A percentile compares a stretch with the other conserved stretches of the same genome.
phyloP scores from a whole-genome alignment of 2,113 vertebrate species.

The Ellobius talpinus region DNA sequence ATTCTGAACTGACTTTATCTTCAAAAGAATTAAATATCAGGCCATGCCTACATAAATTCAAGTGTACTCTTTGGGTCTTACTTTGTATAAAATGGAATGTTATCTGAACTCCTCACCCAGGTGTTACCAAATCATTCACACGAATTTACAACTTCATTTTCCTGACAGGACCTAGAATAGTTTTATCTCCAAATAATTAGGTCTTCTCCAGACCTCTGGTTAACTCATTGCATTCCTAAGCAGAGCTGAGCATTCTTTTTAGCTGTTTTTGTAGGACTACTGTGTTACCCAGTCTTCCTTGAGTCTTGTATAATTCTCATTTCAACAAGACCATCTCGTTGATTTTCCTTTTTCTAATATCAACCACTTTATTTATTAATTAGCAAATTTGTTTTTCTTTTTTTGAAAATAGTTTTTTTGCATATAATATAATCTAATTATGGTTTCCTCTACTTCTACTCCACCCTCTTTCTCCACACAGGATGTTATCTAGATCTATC shows the following conservation, averaged over 20 bases:
- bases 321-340: background rate
- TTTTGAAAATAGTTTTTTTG: background rate
- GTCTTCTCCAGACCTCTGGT: background rate
- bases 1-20: background rate
- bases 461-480: background rate
- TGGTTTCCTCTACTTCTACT: background rate
- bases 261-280: background rate
- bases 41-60: background rate
- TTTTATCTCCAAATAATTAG: background rate
- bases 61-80: background rate
- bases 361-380: background rate
- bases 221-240: background rate
- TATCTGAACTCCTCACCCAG: accelerated
- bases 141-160: background rate
- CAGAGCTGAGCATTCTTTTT: background rate
- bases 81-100: background rate
- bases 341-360: background rate
- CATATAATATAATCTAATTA: background rate
- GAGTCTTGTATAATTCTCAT: background rate
- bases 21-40: background rate
- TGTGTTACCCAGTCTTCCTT: background rate
- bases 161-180: background rate
- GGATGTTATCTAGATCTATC: background rate
- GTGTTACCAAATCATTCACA: background rate
- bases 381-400: background rate